Evolutionary conservation across 2,113 vertebrate species (phyloP).

Genomic region (Octodon degus): DNA sequence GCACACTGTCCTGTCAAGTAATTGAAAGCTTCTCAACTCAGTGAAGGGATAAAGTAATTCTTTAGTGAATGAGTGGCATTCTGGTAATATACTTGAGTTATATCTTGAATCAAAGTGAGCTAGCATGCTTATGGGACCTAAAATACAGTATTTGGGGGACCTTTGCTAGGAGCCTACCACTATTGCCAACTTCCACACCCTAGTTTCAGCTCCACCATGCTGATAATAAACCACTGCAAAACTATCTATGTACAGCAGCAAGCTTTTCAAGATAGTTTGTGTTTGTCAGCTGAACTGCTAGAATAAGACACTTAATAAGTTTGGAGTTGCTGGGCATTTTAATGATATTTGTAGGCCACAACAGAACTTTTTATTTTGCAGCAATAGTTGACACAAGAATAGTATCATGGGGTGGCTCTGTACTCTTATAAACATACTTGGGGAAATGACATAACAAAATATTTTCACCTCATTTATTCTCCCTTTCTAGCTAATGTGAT

Average conservation of each 20-base stretch:
- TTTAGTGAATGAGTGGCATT: conserved; percentile 1
- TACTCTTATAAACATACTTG: conserved; percentile 67
- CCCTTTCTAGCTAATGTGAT: conserved; percentile 60
- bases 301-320: conserved; percentile 46
- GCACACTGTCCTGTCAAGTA: not conserved
- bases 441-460: conserved; percentile 63
- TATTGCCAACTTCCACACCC: not conserved
- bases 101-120: not conserved
- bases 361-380: conserved; percentile 70
- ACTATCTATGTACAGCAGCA: conserved; percentile 32
- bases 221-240: conserved; percentile 71
- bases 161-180: conserved; percentile 25
- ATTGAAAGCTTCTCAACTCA: conserved; percentile 62
- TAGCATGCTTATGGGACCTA: not conserved
- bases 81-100: conserved; percentile 30
- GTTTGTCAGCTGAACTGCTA: conserved; percentile 48
- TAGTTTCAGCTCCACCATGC: conserved; percentile 58
- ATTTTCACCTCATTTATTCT: conserved; percentile 71
- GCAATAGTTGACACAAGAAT: conserved; percentile 68
- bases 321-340: conserved; percentile 63
- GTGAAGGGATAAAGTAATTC: conserved; percentile 14
- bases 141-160: not conserved
- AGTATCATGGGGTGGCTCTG: conserved; percentile 39
- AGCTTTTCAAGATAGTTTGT: not conserved
- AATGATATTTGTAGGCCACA: conserved; percentile 56